Evolutionary conservation across 1,140 invertebrate species (phyloP), one percentile per base, ranked within the genome.

Genomic region (Pantala flavescens): DNA sequence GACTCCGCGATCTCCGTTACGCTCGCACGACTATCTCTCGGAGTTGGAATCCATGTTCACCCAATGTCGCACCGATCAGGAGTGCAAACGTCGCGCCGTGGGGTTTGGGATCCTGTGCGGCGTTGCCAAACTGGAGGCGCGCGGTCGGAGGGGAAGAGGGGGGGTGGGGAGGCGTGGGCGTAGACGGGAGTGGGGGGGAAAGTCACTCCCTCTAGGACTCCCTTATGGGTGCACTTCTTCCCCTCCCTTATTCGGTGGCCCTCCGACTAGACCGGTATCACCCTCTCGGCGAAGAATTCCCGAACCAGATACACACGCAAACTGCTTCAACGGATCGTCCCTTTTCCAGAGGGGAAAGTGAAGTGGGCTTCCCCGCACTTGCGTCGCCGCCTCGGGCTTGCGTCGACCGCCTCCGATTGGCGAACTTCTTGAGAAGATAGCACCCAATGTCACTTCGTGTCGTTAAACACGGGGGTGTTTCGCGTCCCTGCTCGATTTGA

Each of bases 71-170:
- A 63, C 49, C 49, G 49, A 63, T 63, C 49, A 16, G 16, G n/a
- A 63, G 49, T 63, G 49, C 49, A 63, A 63, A 63, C 49, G 49
- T 63, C 49, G 49, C 49, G 49, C 49, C 49, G 49, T 63, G 16
- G 49, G 49, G 49, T 63, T 36, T 63, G 49, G 49, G 49, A 63
- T 63, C 14, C 49, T 21, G 49, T 63, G 49, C 49, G 49, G n/a
- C 49, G 49, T 63, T 63, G 49, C 49, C 49, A 63, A 63, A 63
- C 49, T 3, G 9, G n/a, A 19, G 49, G 14, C n/a, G 49, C 49
- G 49, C 16, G 49, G 49, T 19, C 14, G 49, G 49, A 21, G 49
- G 49, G 12, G 49, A 14, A n/a, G 12, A 63, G 49, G 12, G 49
- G 12, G 49, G n/a, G 49, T 19, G 49, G n/a, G n/a, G 14, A 63